These are phyloP conservation scores for Thera britannica DNA, from an alignment of 2,888 invertebrate species.

Conservation along the genomic window DNA sequence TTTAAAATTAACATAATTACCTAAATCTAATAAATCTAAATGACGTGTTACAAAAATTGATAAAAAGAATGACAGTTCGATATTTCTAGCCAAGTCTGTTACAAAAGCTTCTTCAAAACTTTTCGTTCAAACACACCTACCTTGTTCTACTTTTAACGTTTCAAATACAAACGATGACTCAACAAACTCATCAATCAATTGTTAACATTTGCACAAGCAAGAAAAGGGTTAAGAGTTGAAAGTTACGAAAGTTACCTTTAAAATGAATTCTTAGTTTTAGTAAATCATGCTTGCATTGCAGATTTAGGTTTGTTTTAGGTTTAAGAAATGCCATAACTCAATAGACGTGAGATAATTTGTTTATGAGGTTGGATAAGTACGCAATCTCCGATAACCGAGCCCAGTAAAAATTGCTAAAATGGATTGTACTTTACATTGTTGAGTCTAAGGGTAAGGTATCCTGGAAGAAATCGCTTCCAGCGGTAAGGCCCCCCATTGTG, in stretches of 20 bases:
- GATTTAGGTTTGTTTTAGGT: background rate
- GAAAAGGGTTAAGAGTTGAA: conserved; percentile 48
- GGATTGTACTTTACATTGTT: too few species aligned
- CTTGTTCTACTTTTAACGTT: conserved; percentile 29
- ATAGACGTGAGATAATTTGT: too few species aligned
- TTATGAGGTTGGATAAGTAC: too few species aligned
- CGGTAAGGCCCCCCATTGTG: too few species aligned
- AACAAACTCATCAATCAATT: conserved; percentile 46
- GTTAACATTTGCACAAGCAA: conserved; percentile 42
- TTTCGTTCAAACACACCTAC: conserved; percentile 21
- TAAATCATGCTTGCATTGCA: conserved; percentile 39
- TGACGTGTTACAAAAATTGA: background rate
- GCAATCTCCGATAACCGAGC: too few species aligned
- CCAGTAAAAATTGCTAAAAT: too few species aligned
- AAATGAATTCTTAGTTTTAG: conserved; percentile 40
- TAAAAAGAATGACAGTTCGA: background rate
- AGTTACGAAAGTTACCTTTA: conserved; percentile 44
- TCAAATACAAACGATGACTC: conserved; percentile 29
- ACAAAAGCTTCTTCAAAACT: conserved; percentile 10
- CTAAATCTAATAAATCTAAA: too few species aligned
- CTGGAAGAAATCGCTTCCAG: too few species aligned
- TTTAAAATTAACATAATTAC: too few species aligned
- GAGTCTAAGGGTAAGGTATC: too few species aligned
- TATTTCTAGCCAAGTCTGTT: background rate
- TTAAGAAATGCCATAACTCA: too few species aligned